A percentile compares a stretch with the other conserved stretches of the same genome.
Evolutionary conservation across 2,113 vertebrate genomes (phyloP).

Genomic region (Centrocercus urophasianus): DNA sequence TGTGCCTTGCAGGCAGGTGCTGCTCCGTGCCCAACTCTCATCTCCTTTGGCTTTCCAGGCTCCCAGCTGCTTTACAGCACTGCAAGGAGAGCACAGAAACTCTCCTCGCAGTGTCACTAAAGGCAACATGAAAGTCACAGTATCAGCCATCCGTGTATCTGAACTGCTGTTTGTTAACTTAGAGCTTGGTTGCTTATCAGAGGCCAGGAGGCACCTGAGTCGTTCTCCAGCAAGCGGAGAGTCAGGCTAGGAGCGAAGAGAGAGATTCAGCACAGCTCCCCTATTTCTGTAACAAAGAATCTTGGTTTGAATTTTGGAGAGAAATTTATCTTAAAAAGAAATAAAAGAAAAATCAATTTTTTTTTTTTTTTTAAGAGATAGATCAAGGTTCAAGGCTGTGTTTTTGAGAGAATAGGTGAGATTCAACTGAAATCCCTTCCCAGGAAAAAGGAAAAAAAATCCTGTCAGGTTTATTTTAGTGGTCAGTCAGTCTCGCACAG

Average conservation of each 20-base stretch:
- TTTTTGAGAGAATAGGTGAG: neutral
- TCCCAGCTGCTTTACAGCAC: neutral
- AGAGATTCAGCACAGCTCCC: fast-evolving
- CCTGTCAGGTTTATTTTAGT: neutral
- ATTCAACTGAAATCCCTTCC: neutral
- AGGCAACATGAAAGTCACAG: neutral
- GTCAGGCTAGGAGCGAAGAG: neutral
- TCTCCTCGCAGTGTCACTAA: neutral
- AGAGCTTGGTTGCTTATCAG: neutral
- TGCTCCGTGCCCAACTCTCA: neutral
- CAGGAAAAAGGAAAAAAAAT: neutral
- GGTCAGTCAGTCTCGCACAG: neutral
- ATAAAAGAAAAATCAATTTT: neutral
- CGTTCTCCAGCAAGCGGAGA: neutral
- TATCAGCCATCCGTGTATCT: neutral
- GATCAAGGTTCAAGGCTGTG: neutral
- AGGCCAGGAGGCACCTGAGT: neutral
- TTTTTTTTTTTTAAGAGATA: neutral
- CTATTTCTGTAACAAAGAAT: neutral
- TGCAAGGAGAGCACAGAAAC: neutral
- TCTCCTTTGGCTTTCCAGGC: neutral
- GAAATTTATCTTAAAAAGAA: neutral
- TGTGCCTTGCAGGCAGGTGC: neutral
- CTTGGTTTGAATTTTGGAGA: neutral
- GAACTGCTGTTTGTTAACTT: neutral